Evolutionary conservation across 2,797 vertebrate species (phyloP), one percentile per base, ranked within the genome.

Genomic region (Spea hammondii): DNA sequence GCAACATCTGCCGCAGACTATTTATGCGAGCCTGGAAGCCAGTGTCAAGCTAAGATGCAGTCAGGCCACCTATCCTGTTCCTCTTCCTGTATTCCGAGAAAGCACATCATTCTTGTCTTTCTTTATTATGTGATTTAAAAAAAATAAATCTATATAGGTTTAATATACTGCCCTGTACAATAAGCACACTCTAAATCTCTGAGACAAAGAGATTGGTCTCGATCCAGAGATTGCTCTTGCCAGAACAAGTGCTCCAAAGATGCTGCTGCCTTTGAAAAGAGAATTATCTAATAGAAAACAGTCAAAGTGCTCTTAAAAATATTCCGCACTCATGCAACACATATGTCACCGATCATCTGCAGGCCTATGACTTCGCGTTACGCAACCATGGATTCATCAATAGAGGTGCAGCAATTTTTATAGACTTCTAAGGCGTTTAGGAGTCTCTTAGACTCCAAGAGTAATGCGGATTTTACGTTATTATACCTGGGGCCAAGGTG

Each of bases 281-380:
- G 32, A 57, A 55, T 70, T 54, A 4, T 76, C 59, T 72, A 76
- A 80, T 76, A 76, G 11, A 76, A 80, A 80, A 62, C 68, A 75
- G 49, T 50, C 59, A 75, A 46, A 70, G 44, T 49, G 46, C 68
- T 71, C 68, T 76, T 57, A 76, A 55, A 75, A 80, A 66, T 76
- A 72, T 72, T 66, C 68, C 7, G 17, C 79, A 72, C 69, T 80
- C 68, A 59, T 45, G 65, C 46, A 76, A 70, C 72, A 76, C 73
- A 79, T 67, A 55, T 80, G 67, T 80, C 72, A 80, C 64, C 72
- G 45, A 74, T 80, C 72, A 60, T 11, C 11, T n/a, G 6, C 60
- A 72, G 45, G 14, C 14, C n/a, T 50, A 13, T 80, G 79, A 80
- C 67, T 50, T 67, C 60, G 75, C 47, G 11, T 32, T 32, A 32